Base-by-base conservation (phyloP, 53 echinoderm and acorn worm genomes). In the Echinarachnius parma region DNA sequence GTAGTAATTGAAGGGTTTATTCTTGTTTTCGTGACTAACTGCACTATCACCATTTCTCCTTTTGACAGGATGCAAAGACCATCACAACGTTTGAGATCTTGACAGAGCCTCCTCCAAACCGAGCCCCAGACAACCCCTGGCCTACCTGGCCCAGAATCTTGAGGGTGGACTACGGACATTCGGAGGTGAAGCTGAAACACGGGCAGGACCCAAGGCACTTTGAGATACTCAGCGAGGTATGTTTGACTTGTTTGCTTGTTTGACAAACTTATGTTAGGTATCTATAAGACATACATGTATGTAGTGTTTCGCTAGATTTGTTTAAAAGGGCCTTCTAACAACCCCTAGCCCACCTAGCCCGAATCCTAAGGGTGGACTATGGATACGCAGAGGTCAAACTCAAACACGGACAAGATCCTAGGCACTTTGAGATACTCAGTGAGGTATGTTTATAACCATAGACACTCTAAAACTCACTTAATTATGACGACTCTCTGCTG, bases 331-430 rank as follows among this genome's bases (percentile, higher is more conserved):
- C n/a, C n/a, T n/a, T n/a, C n/a, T n/a, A 80, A 72, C 82, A 98
- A 98, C 53, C 98, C 98, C 4, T 98, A 92, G 96, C 96, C 98
- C 1, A 88, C 92, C 10, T 98, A 92, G 96, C 98, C 98, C 83
- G 86, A 28, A 87, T 98, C 34, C 71, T 98, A 45, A 75, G 92
- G 37, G 83, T 98, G 19, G 98, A 98, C 54, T 98, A 98, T n/a
- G 98, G 91, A 31, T 92, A 98, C 55, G 90, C 87, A 46, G 91
- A 98, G 79, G 96, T 98, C 74, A 91, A 98, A 46, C 63, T 92
- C n/a, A 98, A 89, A 61, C 82, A 84, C 42, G 92, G 88, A 31
- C 82, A 92, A 21, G 91, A 98, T 75, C 98, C 96, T 19, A 70
- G 98, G 10, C 86, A 88, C 54, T 98, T 92, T 82, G 88, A 88